Conservation (phyloP, 2,113 vertebrate genomes). For the Hippocampus zosterae region DNA sequence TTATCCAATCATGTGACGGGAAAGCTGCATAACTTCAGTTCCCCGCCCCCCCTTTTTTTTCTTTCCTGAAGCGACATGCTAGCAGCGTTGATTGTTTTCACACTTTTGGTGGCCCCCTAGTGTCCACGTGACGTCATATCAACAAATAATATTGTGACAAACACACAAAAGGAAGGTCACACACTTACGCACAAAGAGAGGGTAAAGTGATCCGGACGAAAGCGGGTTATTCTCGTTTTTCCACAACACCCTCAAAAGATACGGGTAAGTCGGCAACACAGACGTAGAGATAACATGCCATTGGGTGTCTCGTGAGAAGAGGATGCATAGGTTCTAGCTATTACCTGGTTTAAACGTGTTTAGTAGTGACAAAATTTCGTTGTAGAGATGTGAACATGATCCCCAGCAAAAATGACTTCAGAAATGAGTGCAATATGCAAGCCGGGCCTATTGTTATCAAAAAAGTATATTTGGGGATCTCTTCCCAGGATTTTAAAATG, state of each 20-base stretch:
- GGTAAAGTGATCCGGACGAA: conserved; percentile 30
- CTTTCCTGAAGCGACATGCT: too few relatives aligned
- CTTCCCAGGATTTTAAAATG: too few relatives aligned
- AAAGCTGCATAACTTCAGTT: not conserved
- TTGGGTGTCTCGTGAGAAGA: conserved; percentile 27
- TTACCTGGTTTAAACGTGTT: not conserved
- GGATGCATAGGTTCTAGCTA: not conserved
- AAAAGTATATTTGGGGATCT: too few relatives aligned
- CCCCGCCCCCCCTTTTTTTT: too few relatives aligned
- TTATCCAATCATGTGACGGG: conserved; percentile 24
- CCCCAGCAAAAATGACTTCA: too few relatives aligned
- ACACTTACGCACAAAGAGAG: not conserved
- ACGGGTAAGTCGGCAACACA: not conserved
- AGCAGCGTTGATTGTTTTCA: not conserved
- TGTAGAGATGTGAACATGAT: too few relatives aligned
- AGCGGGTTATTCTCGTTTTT: conserved; percentile 56
- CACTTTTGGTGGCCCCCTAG: not conserved
- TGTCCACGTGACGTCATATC: not conserved
- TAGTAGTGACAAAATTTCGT: not conserved
- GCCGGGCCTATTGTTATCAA: too few relatives aligned
- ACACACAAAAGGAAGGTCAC: not conserved
- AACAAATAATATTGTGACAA: not conserved
- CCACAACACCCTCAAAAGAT: not conserved
- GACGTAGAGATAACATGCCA: conserved; percentile 26
- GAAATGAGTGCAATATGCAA: too few relatives aligned